Conservation (phyloP, 1,140 invertebrate species). For the Adelges cooleyi region DNA sequence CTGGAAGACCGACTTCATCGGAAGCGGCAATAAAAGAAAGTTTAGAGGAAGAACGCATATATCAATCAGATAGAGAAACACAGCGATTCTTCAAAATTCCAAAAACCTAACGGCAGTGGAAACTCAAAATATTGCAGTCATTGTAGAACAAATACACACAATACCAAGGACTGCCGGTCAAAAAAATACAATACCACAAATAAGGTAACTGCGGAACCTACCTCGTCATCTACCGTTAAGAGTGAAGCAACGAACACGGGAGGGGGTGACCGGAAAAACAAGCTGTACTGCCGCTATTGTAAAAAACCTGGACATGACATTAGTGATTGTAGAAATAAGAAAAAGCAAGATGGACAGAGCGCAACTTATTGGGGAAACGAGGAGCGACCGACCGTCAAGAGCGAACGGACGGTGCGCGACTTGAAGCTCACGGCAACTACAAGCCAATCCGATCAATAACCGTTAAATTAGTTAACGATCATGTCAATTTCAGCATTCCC, state of each 20-base stretch:
- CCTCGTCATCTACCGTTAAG: background rate
- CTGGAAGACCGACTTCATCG: background rate
- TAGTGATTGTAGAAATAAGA: background rate
- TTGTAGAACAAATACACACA: background rate
- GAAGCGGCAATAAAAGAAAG: background rate
- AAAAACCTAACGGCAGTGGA: background rate
- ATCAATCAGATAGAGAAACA: background rate
- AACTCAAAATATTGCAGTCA: background rate
- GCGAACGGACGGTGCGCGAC: constrained; percentile 31
- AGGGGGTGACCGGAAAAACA: background rate
- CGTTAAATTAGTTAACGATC: background rate
- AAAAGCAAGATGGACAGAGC: background rate
- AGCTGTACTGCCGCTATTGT: too few species aligned
- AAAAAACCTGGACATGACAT: too few species aligned
- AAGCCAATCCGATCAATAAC: background rate
- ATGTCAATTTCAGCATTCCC: background rate
- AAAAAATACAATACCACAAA: background rate
- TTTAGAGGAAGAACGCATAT: too few species aligned
- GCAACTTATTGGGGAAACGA: background rate
- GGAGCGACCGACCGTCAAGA: background rate
- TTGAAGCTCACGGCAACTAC: constrained; percentile 41
- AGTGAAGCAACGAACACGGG: background rate
- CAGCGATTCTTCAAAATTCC: background rate
- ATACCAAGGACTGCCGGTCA: background rate
- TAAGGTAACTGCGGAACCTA: background rate